Percentiles rank a stretch among this genome's conserved stretches.
Conservation (phyloP, 2,888 invertebrate species). For the Pterobdella sp. region DNA sequence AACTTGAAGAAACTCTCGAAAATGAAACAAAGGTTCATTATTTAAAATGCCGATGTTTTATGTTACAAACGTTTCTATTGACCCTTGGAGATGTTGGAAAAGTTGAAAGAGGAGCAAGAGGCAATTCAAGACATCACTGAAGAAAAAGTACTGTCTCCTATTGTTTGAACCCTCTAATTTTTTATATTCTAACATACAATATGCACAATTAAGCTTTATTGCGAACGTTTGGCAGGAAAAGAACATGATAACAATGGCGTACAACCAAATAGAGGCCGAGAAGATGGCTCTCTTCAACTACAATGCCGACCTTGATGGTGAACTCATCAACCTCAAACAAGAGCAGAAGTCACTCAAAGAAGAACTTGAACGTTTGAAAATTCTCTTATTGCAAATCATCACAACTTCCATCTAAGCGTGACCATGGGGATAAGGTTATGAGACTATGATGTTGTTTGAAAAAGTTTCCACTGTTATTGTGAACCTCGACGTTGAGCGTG, state of each 20-base stretch:
- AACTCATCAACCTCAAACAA: constrained; percentile 23
- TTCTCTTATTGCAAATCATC: neutral
- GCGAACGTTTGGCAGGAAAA: constrained; percentile 15
- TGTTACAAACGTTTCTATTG: too few species aligned
- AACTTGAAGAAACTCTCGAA: constrained; percentile 19
- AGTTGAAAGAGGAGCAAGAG: constrained; percentile 22
- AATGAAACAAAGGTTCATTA: neutral
- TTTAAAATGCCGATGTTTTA: too few species aligned
- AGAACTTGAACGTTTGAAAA: constrained; percentile 10
- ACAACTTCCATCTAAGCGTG: too few species aligned
- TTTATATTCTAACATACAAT: too few species aligned
- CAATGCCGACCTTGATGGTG: constrained; percentile 26
- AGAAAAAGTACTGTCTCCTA: constrained; percentile 10
- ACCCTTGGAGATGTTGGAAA: neutral
- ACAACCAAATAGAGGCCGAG: constrained; percentile 27
- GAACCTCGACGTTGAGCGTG: too few species aligned
- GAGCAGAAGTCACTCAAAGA: constrained; percentile 6
- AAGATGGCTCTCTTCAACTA: constrained; percentile 30
- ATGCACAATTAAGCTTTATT: too few species aligned
- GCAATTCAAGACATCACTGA: constrained; percentile 28
- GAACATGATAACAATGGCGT: constrained; percentile 9
- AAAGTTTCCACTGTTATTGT: too few species aligned
- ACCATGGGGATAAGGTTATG: too few species aligned
- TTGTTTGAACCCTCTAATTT: too few species aligned
- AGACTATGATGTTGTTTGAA: too few species aligned